Evolutionary conservation across 1,140 invertebrate species (phyloP), one percentile per base, ranked within the genome.

Genomic region (Drosophila sproati): DNA sequence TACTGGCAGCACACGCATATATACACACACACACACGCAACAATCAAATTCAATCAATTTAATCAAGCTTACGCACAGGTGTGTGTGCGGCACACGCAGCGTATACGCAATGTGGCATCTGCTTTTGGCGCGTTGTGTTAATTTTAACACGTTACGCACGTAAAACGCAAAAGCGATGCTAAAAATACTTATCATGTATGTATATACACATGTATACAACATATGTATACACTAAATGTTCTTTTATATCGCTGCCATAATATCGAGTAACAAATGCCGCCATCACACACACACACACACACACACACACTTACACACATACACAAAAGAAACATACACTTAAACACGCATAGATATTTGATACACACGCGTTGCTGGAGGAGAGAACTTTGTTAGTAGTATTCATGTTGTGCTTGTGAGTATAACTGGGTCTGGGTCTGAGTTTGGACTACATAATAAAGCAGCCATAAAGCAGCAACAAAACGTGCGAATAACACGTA

Each of bases 31-130:
- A 52, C 64, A 61, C 51, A 70, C 57, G 50, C 37, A 61, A 78
- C 82, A 86, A 89, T 89, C 85, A 89, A 88, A 88, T 88, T 88
- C 74, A 88, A 90, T 88, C 85, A 88, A 88, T 88, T 88, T 89
- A 88, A 88, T 88, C 88, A 88, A 80, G 67, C 67, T 57, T 54
- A 61, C 6, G 37, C 7, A 10, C 28, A 51, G 20, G 10, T 35
- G 52, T 39, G 37, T 39, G 37, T 32, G 12, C 6, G 12, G 63
- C 64, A 32, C 50, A 60, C 54, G 8, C 31, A 66, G 74, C 83
- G 82, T 77, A 82, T 87, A 68, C 82, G 79, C 80, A 88, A 87
- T 61, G 74, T 82, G 68, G 60, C 59, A 62, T 43, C 71, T 68
- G 71, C 37, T 54, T 57, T 47, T 69, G 71, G 77, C 54, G 59